Conservation (phyloP, 2,113 vertebrate genomes). For the Chlorodrepanis virens region DNA sequence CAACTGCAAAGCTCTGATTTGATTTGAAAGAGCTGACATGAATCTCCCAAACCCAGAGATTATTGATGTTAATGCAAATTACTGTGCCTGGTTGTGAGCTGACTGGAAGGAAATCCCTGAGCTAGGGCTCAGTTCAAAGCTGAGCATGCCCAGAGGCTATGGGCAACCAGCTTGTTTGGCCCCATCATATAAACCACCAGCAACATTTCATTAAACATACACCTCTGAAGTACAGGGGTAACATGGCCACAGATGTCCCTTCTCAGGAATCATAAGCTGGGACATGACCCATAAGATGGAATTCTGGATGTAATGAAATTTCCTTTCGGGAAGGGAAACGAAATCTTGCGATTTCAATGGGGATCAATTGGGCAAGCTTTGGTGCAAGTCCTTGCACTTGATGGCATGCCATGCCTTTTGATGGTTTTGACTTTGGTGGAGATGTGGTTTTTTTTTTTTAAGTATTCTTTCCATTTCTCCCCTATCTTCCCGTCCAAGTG, state of each 20-base stretch:
- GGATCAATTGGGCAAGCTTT: no score
- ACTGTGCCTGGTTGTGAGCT: neutral
- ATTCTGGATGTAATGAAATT: neutral
- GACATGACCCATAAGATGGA: rapidly evolving
- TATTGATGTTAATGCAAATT: rapidly evolving
- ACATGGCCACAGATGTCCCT: rapidly evolving
- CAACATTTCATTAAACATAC: neutral
- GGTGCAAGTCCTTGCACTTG: no score
- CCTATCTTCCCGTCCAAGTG: no score
- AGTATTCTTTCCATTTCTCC: no score
- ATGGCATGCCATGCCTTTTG: no score
- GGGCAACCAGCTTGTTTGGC: neutral
- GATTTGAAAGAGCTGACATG: neutral
- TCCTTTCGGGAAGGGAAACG: neutral
- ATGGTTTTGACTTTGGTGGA: no score
- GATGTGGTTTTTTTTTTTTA: no score
- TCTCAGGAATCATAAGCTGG: neutral
- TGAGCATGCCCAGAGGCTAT: neutral
- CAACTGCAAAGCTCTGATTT: neutral
- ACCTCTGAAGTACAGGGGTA: no score
- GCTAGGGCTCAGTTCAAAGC: neutral
- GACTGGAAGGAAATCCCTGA: neutral
- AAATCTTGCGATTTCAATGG: no score
- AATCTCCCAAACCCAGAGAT: neutral
- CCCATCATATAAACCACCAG: neutral